Base-by-base conservation (phyloP, 2,888 invertebrate species). In the Mimas tiliae region DNA sequence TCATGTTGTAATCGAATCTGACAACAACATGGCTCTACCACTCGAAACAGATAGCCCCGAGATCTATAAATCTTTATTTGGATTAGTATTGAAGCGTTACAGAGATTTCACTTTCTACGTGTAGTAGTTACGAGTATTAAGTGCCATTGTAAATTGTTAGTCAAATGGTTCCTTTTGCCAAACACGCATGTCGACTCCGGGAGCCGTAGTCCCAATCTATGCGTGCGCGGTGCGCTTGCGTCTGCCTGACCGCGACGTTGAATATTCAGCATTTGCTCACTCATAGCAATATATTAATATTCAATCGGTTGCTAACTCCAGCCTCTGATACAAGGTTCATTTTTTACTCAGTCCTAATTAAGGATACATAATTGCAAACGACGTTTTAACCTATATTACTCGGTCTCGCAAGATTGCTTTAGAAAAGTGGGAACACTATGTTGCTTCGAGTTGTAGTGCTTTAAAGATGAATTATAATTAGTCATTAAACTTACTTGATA, bases 261-360 rank as follows among this genome's bases (percentile, higher is more conserved):
- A 87, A 90, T 90, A 91, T 91, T 88, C 85, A 90, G 78, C 78
- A 77, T 78, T 80, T 85, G 82, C 81, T 88, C 83, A 85, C 83
- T 83, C 82, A 82, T 86, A 78, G 82, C 79, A 72, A 75, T 82
- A 77, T 81, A 85, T 89, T 86, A 85, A 87, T 88, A 88, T 90
- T 86, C 87, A 88, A 90, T 87, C 86, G 85, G 86, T 85, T 85
- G 83, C 83, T 88, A 81, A 82, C 85, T 86, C 77, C 84, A 81
- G 81, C 81, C 76, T 81, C 81, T 79, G 82, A 85, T 86, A 86
- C 89, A 90, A 90, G 89, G 89, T 87, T 88, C 80, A 78, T 86
- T 87, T 88, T 87, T 89, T 90, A 76, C 76, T 73, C 70, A 69
- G 69, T 73, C 77, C 70, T 84, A 83, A 86, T 85, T 81, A 86